These are phyloP conservation scores for Magallana nippona DNA, from an alignment of 2,888 invertebrate species.

Conservation along the genomic window DNA sequence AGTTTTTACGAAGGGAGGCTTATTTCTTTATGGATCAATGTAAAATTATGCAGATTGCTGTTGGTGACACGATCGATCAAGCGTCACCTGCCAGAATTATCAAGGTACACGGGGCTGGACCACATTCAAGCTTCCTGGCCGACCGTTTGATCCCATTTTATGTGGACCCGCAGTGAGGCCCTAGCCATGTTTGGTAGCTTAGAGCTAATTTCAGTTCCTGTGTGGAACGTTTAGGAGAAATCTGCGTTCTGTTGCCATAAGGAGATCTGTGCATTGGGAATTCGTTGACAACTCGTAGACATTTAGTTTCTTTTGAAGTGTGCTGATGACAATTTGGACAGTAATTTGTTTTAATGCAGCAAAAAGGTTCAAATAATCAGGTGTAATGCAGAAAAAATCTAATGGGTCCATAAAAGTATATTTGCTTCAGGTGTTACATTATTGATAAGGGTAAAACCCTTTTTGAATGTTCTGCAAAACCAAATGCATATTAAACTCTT, in stretches of 20 bases:
- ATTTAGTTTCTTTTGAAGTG: constrained; percentile 15
- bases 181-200: background rate
- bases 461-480: constrained; percentile 2
- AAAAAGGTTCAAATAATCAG: constrained; percentile 2
- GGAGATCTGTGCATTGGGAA: background rate
- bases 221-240: constrained; percentile 4
- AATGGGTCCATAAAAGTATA: background rate
- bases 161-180: background rate
- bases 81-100: background rate
- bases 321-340: background rate
- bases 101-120: background rate
- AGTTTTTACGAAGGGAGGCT: constrained; percentile 11
- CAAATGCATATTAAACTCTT: background rate
- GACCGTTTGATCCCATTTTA: background rate
- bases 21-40: constrained; percentile 20
- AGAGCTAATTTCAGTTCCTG: constrained; percentile 29
- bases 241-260: background rate
- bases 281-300: background rate
- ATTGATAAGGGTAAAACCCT: background rate
- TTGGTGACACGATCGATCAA: background rate
- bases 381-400: background rate
- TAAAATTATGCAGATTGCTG: background rate
- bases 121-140: background rate
- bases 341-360: background rate
- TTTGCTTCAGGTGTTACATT: background rate